Evolutionary conservation across 1,140 invertebrate species (phyloP), one percentile per base, ranked within the genome.

Genomic region (Drosophila pectinifera): DNA sequence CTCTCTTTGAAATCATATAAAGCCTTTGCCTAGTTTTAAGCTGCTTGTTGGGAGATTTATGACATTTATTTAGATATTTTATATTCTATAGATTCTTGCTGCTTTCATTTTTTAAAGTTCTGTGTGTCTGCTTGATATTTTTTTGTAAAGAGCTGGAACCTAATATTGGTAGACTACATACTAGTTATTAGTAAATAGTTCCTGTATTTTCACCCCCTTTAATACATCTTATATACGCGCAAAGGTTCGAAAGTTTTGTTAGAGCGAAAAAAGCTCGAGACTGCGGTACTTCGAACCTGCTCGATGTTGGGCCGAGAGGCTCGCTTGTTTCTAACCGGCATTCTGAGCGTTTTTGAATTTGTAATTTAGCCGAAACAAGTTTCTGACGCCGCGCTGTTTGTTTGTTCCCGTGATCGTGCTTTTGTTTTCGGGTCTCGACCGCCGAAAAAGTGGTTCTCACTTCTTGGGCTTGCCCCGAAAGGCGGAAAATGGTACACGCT

Each of bases 251-350:
- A 1, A 0, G 10, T 18, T 64, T 16, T 24, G 31, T 31, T 3
- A 16, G 48, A 48, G 34, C 43, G 59, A 14, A 14, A 39, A 83
- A 72, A 77, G 67, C 68, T 63, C 16, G 8, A 42, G 3, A 20
- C 8, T 63, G 61, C 80, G 56, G 80, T 73, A 81, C 82, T 48
- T 80, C 80, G 51, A 84, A 85, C 81, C 49, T 84, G 81, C 68
- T 73, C 36, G 61, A 67, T 68, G 68, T 73, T 67, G 31, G 83
- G 6, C 77, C 42, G 61, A 59, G 64, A 70, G 83, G 83, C 83
- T 89, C 84, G 83, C 59, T 88, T 74, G 79, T 64, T 61, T 65
- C 59, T 73, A 79, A 83, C 79, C 79, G 84, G 76, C 79, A 83
- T 67, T 63, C 53, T 18, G 54, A 59, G n/a, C 24, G 38, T 79